Evolutionary conservation across 2,113 vertebrate species (phyloP).

Genomic region (Formicarius rufipectus): DNA sequence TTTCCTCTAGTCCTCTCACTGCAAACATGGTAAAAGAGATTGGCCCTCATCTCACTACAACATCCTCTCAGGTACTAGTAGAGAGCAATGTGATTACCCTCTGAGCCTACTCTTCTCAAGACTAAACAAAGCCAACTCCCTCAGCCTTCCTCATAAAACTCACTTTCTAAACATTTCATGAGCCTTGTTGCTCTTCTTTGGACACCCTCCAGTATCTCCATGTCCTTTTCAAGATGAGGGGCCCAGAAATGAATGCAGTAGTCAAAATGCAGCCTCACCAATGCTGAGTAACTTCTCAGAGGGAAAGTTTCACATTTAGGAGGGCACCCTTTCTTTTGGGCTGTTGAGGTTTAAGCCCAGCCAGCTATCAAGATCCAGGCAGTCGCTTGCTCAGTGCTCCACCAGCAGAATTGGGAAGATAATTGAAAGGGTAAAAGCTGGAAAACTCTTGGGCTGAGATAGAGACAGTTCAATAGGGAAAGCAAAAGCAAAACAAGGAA

Average conservation of each 20-base stretch:
- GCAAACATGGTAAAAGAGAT: not conserved
- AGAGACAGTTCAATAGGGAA: not conserved
- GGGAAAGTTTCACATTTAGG: not conserved
- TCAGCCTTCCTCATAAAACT: not conserved
- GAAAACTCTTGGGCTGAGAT: not conserved
- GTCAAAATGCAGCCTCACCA: not conserved
- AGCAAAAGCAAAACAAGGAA: not conserved
- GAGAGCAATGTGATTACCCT: not conserved
- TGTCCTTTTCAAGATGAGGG: not conserved
- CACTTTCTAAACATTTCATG: not conserved
- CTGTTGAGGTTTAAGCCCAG: not conserved
- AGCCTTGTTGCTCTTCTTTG: not conserved
- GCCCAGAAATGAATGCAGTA: not conserved
- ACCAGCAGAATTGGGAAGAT: fast-evolving
- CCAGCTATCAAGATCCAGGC: not conserved
- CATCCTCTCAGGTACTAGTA: not conserved
- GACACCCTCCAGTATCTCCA: fast-evolving
- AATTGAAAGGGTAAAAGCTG: not conserved
- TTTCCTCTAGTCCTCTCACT: not conserved
- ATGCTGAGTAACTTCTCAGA: not conserved
- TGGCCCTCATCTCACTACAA: fast-evolving
- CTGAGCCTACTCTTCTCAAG: not conserved
- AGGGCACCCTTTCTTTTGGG: not conserved
- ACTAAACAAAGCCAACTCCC: not conserved
- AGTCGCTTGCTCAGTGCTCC: not conserved